phyloP scores from a whole-genome alignment of 2,888 invertebrate species.

The Phyto melanocephala region DNA sequence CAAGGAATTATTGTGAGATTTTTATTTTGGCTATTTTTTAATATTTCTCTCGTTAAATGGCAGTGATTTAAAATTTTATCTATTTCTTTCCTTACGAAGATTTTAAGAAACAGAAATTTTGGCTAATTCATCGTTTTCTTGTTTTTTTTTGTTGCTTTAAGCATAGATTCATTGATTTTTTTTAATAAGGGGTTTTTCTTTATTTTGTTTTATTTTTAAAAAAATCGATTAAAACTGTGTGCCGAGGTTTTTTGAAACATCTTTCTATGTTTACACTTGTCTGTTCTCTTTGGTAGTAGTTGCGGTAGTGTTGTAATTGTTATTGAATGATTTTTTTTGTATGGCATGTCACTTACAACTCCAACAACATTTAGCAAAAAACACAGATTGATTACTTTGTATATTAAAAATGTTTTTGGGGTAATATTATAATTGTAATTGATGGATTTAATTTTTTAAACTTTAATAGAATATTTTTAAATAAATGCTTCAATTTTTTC shows the following conservation, averaged over 20 bases:
- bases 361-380: not conserved
- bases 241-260: not conserved
- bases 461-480: slow-evolving; percentile 15
- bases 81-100: slow-evolving; percentile 18
- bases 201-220: slow-evolving; percentile 35
- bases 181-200: not conserved
- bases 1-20: not conserved
- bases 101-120: not conserved
- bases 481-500: slow-evolving; percentile 46
- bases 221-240: slow-evolving; percentile 44
- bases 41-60: not conserved
- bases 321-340: slow-evolving; percentile 40
- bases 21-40: not conserved
- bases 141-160: not conserved
- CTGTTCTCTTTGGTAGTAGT: slow-evolving; percentile 2
- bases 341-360: slow-evolving; percentile 14
- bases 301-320: slow-evolving; percentile 23
- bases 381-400: not conserved
- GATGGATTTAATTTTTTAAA: not conserved
- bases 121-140: not conserved
- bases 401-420: not conserved
- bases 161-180: not conserved
- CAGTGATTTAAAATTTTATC: slow-evolving; percentile 28
- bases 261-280: not conserved
- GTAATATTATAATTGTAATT: not conserved